These are phyloP conservation scores for Eclectus roratus DNA, from an alignment of 2,113 vertebrate species.

Conservation along the genomic window DNA sequence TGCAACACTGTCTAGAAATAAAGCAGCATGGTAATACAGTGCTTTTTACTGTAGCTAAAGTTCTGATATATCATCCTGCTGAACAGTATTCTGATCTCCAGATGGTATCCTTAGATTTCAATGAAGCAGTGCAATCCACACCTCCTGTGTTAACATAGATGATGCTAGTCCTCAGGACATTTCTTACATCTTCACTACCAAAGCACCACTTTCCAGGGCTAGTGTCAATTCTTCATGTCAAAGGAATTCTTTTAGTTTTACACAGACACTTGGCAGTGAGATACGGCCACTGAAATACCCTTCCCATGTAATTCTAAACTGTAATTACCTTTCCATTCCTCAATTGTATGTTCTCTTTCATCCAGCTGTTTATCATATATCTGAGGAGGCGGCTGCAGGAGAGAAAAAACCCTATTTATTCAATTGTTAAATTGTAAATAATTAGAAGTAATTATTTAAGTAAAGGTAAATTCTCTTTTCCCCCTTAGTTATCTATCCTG, in stretches of 20 bases:
- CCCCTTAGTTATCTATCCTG: not conserved
- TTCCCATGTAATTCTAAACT: not conserved
- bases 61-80: not conserved
- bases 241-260: not conserved
- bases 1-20: not conserved
- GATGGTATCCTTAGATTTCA: not conserved
- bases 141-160: not conserved
- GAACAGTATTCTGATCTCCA: not conserved
- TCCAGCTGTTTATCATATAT: conserved; percentile 99
- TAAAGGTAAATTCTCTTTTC: not conserved
- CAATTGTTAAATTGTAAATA: not conserved
- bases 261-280: not conserved
- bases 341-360: conserved; percentile 98
- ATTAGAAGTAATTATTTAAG: not conserved
- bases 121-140: not conserved
- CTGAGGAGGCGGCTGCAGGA: conserved; percentile 90
- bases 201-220: not conserved
- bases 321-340: conserved; percentile 96
- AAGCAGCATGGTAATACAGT: not conserved
- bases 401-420: conserved; percentile 45
- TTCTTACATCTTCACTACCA: not conserved
- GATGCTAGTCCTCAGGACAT: not conserved
- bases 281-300: not conserved
- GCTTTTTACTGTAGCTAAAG: not conserved
- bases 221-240: not conserved